phyloP scores from a whole-genome alignment of 2,797 vertebrate species.

The Gephyroberyx darwinii region DNA sequence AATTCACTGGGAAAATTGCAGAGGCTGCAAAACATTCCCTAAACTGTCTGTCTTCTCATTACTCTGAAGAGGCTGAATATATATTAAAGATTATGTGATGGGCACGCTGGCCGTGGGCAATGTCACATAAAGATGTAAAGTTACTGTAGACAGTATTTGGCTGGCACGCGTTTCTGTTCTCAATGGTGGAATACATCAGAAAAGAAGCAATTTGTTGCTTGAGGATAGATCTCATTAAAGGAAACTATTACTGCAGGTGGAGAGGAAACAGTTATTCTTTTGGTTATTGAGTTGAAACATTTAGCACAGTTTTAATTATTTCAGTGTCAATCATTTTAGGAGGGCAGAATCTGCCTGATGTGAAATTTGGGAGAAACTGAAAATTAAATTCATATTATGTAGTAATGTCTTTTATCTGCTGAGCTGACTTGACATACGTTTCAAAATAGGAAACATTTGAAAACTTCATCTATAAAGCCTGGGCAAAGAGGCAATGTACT shows the following conservation, averaged over 20 bases:
- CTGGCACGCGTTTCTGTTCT: conserved; percentile 19
- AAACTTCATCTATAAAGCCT: conserved; percentile 14
- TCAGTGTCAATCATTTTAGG: conserved; percentile 33
- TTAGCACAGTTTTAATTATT: conserved; percentile 32
- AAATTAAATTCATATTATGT: conserved; percentile 19
- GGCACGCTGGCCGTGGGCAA: conserved; percentile 15
- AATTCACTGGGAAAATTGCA: conserved; percentile 41
- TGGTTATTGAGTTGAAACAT: conserved; percentile 30
- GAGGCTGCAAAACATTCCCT: conserved; percentile 36
- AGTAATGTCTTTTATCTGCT: conserved; percentile 24
- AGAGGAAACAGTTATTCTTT: conserved; percentile 24
- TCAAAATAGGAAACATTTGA: neutral
- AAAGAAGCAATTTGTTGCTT: conserved; percentile 29
- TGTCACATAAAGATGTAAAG: conserved; percentile 10
- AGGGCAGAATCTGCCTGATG: conserved; percentile 16
- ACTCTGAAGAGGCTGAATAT: conserved; percentile 46
- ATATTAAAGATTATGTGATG: conserved; percentile 47
- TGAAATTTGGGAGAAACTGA: conserved; percentile 33
- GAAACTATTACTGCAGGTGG: conserved; percentile 39
- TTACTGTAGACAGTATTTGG: conserved; percentile 13
- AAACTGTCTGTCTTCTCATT: conserved; percentile 44
- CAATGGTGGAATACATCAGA: conserved; percentile 25
- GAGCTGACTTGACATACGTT: conserved; percentile 9
- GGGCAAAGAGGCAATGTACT: neutral
- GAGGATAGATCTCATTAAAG: conserved; percentile 36